Evolutionary conservation across 2,888 invertebrate species (phyloP).

Genomic region (Hydrotaea cyrtoneurina): DNA sequence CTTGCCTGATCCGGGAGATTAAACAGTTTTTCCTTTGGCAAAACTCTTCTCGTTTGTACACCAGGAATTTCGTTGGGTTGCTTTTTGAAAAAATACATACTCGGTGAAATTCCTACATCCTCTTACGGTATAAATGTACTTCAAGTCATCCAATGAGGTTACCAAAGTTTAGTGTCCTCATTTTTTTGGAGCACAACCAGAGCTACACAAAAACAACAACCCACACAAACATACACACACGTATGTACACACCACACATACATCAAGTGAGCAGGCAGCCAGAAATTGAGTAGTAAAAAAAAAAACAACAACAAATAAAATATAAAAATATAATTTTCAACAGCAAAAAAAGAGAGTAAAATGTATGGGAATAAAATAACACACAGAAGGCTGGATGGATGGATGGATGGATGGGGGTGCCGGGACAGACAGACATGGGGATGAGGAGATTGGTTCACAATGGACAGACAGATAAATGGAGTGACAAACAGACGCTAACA

Average conservation of each 20-base stretch:
- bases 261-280: conserved; percentile 26
- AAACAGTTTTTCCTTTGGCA: too few species aligned
- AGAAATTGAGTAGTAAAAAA: conserved; percentile 22
- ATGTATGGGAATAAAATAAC: neutral
- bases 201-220: neutral
- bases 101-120: conserved; percentile 21
- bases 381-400: neutral
- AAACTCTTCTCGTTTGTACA: too few species aligned
- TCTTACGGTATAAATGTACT: conserved; percentile 59
- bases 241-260: neutral
- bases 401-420: neutral
- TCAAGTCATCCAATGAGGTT: conserved; percentile 72
- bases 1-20: too few species aligned
- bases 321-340: neutral
- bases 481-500: too few species aligned
- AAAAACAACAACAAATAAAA: neutral
- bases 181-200: conserved; percentile 64
- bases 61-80: too few species aligned
- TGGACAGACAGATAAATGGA: too few species aligned
- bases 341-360: conserved; percentile 26
- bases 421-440: neutral
- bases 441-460: too few species aligned
- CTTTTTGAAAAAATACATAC: too few species aligned
- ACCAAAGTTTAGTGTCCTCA: conserved; percentile 78
- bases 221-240: neutral